A percentile compares a stretch with the other conserved stretches of the same genome.
These are phyloP conservation scores for mouse (Mus musculus) DNA, from an alignment of 2,113 vertebrate species.

Conservation along the genomic window DNA sequence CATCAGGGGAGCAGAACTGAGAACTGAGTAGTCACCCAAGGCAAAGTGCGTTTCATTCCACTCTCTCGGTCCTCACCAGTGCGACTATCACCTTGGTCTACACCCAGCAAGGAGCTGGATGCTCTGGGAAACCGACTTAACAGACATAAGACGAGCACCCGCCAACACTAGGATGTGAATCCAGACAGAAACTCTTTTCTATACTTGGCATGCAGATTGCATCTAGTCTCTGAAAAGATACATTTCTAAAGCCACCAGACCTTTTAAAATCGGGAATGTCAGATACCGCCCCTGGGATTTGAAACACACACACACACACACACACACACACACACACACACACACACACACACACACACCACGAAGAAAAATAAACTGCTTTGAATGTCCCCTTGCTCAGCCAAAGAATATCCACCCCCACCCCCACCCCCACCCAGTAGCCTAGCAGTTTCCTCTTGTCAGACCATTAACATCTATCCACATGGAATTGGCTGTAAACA, in stretches of 20 bases:
- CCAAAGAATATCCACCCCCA: neutral
- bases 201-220: neutral
- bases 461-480: neutral
- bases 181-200: neutral
- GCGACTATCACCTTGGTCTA: neutral
- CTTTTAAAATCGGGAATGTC: neutral
- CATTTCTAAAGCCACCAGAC: neutral
- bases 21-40: neutral
- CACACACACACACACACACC: neutral
- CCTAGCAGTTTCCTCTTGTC: neutral
- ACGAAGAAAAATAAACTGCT: neutral
- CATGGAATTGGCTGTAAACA: neutral
- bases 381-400: neutral
- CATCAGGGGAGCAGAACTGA: neutral
- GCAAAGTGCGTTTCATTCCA: neutral
- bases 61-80: neutral
- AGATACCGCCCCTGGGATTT: neutral
- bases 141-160: neutral
- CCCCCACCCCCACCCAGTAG: neutral
- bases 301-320: no score
- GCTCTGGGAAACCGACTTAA: neutral
- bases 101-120: neutral
- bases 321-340: no score
- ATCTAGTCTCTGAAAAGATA: neutral
- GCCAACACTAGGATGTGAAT: neutral